Percentiles rank a stretch among this genome's conserved stretches.
Evolutionary conservation across 2,797 vertebrate species (phyloP).

Genomic region (Pterois miles): DNA sequence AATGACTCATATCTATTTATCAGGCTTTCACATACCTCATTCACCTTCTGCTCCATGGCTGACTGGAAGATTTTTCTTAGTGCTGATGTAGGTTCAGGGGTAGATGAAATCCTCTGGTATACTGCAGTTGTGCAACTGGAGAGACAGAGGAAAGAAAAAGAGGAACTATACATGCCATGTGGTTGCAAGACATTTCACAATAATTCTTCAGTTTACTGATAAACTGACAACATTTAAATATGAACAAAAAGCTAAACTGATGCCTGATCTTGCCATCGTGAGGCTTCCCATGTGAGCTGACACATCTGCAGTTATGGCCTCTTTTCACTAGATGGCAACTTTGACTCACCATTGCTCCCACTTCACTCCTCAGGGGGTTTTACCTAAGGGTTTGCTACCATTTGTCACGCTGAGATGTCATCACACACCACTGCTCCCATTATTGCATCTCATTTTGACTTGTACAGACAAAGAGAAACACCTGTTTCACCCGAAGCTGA

Average conservation of each 20-base stretch:
- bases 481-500: neutral
- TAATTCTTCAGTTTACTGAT: neutral
- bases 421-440: neutral
- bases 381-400: neutral
- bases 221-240: neutral
- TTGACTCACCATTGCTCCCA: neutral
- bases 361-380: neutral
- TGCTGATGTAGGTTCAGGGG: constrained; percentile 5
- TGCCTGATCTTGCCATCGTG: neutral
- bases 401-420: neutral
- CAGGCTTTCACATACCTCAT: constrained; percentile 51
- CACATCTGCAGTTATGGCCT: constrained; percentile 33
- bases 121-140: neutral
- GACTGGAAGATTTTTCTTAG: neutral
- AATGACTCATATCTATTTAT: neutral
- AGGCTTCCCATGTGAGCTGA: neutral
- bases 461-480: neutral
- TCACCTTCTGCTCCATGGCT: constrained; percentile 82
- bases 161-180: neutral
- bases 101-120: constrained; percentile 14
- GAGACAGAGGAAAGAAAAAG: neutral
- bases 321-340: constrained; percentile 63
- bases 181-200: neutral
- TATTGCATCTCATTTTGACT: constrained; percentile 1
- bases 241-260: neutral